A percentile compares a stretch with the other conserved stretches of the same genome.
Evolutionary conservation across 2,888 invertebrate species (phyloP).

Genomic region (Drosophila pegasa): DNA sequence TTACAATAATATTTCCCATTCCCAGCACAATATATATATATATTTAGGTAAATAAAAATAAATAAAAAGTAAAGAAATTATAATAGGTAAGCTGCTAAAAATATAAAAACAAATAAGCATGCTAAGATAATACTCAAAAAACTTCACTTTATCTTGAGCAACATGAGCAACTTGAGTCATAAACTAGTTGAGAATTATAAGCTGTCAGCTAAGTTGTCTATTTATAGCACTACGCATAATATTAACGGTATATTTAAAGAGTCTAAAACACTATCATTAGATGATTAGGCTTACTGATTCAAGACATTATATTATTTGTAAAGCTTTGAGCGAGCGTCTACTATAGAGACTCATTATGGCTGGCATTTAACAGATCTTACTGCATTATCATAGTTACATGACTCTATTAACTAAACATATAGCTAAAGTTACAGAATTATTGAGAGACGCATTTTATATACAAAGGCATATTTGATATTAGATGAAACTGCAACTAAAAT

Average conservation of each 20-base stretch:
- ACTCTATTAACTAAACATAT: neutral
- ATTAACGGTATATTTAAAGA: too few species aligned
- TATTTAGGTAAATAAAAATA: neutral
- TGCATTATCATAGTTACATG: neutral
- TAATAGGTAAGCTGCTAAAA: neutral
- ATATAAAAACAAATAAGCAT: neutral
- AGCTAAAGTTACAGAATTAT: too few species aligned
- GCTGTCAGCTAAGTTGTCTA: neutral
- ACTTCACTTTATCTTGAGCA: neutral
- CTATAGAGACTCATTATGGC: too few species aligned
- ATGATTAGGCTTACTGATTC: too few species aligned
- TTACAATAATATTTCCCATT: neutral
- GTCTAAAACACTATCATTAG: too few species aligned
- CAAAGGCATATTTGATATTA: neutral
- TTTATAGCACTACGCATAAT: too few species aligned
- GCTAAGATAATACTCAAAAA: rapidly evolving
- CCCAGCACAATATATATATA: too few species aligned
- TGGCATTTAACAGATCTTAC: too few species aligned
- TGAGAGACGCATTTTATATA: neutral
- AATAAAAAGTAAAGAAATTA: neutral
- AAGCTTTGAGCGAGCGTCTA: too few species aligned
- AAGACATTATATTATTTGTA: too few species aligned
- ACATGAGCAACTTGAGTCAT: neutral
- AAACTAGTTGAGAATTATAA: neutral
- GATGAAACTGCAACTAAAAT: too few species aligned